A percentile compares a stretch with the other conserved stretches of the same genome.
phyloP scores from a whole-genome alignment of 92 coral and sea anemone species.

The Epizoanthus stellaris region DNA sequence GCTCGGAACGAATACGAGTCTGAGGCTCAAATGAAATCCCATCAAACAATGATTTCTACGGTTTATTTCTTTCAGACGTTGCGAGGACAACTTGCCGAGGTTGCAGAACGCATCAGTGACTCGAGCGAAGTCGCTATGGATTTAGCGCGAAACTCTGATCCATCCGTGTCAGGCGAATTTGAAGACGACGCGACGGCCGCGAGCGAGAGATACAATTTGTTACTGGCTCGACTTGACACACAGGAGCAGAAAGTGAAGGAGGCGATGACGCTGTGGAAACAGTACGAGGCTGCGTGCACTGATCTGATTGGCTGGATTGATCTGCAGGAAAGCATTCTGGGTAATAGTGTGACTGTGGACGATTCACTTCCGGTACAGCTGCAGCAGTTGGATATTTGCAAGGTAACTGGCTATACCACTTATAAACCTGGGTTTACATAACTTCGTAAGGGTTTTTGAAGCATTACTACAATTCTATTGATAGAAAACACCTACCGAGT shows the following conservation, averaged over 20 bases:
- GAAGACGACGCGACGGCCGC: slow-evolving; percentile 70
- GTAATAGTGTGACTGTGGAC: slow-evolving; percentile 64
- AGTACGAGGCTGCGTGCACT: slow-evolving; percentile 83
- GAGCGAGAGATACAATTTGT: slow-evolving; percentile 66
- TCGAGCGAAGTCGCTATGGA: slow-evolving; percentile 83
- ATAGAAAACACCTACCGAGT: too few species aligned
- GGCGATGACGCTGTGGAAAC: slow-evolving; percentile 67
- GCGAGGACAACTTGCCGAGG: slow-evolving; percentile 67
- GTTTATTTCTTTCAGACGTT: slow-evolving; percentile 46
- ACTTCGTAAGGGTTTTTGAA: too few species aligned
- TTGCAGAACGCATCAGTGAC: slow-evolving; percentile 74
- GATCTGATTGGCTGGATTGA: slow-evolving; percentile 87
- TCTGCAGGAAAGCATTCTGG: slow-evolving; percentile 71
- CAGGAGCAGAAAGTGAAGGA: slow-evolving; percentile 71
- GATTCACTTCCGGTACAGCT: slow-evolving; percentile 76
- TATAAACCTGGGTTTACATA: too few species aligned
- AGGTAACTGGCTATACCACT: slow-evolving; percentile 56
- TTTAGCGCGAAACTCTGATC: slow-evolving; percentile 80
- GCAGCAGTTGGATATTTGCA: slow-evolving; percentile 81
- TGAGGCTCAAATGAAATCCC: too few species aligned
- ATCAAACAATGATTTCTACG: too few species aligned
- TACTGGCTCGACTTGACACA: slow-evolving; percentile 64
- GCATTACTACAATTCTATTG: too few species aligned
- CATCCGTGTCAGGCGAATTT: slow-evolving; percentile 75
- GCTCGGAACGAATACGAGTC: too few species aligned